Evolutionary conservation across 1,140 invertebrate genomes (phyloP).

Genomic region (Scylla paramamosain): DNA sequence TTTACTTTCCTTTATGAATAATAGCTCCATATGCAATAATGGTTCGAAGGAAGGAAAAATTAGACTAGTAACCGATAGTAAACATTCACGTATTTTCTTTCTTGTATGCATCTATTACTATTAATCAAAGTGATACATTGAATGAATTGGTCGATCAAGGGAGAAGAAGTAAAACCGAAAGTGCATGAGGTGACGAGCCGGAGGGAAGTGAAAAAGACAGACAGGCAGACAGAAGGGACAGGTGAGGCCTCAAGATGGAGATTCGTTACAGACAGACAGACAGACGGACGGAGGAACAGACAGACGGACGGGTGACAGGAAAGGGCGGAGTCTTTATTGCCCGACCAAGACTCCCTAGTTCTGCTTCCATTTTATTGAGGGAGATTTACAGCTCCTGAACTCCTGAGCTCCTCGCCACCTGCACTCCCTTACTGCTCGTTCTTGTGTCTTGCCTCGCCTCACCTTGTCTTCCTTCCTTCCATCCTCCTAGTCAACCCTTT

Average conservation of each 20-base stretch:
- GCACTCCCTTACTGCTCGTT: background rate
- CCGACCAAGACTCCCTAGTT: constrained; percentile 30
- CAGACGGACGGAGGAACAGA: background rate
- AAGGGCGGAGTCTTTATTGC: constrained; percentile 33
- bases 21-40: no score
- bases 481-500: no score
- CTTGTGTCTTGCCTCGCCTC: background rate
- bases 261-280: background rate
- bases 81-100: no score
- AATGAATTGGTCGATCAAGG: no score
- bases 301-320: background rate
- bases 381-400: constrained; percentile 59
- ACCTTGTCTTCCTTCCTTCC: no score
- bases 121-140: no score
- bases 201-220: background rate
- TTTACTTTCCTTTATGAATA: no score
- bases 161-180: no score
- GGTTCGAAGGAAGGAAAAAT: no score
- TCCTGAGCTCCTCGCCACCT: background rate
- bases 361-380: constrained; percentile 65
- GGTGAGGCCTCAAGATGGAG: background rate
- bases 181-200: no score
- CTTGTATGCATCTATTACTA: no score
- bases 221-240: background rate
- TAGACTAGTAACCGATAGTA: no score